phyloP scores from a whole-genome alignment of 2,888 invertebrate genomes.

The Seira musarum region DNA sequence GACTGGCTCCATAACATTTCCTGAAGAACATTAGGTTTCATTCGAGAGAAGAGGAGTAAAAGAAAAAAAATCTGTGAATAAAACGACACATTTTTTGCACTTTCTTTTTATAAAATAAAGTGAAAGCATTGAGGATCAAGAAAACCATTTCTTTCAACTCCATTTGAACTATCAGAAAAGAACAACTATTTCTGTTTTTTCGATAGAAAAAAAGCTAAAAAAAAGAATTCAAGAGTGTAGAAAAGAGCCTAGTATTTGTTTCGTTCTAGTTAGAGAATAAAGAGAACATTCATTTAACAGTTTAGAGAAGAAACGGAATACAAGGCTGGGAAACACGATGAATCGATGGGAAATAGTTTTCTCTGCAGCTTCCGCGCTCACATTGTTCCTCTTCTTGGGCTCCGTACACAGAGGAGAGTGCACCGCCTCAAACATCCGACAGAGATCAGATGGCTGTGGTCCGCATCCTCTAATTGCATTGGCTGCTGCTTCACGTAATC shows the following conservation, averaged over 20 bases:
- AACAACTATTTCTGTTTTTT: constrained; percentile 11
- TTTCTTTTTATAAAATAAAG: constrained; percentile 12
- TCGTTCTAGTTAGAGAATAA: background rate
- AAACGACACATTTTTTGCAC: constrained; percentile 34
- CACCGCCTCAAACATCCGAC: constrained; percentile 54
- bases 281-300: constrained; percentile 1
- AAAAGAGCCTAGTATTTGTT: constrained; percentile 11
- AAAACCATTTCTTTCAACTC: constrained; percentile 22
- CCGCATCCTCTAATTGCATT: constrained; percentile 69
- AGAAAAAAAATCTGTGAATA: constrained; percentile 36
- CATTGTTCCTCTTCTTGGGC: constrained; percentile 42
- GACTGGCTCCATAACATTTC: constrained; percentile 18
- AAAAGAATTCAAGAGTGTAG: constrained; percentile 12
- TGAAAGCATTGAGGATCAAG: constrained; percentile 23
- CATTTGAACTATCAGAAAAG: constrained; percentile 1
- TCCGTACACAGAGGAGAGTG: constrained; percentile 36
- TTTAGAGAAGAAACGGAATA: constrained; percentile 18
- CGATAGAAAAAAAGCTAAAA: background rate
- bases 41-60: background rate
- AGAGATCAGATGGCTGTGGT: constrained; percentile 69
- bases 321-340: constrained; percentile 52
- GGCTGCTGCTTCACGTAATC: constrained; percentile 68
- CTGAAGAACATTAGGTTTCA: constrained; percentile 1
- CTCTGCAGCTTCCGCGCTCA: constrained; percentile 55
- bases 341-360: constrained; percentile 66